These are phyloP conservation scores for Epinephelus moara DNA, from an alignment of 2,113 vertebrate genomes.

Conservation along the genomic window DNA sequence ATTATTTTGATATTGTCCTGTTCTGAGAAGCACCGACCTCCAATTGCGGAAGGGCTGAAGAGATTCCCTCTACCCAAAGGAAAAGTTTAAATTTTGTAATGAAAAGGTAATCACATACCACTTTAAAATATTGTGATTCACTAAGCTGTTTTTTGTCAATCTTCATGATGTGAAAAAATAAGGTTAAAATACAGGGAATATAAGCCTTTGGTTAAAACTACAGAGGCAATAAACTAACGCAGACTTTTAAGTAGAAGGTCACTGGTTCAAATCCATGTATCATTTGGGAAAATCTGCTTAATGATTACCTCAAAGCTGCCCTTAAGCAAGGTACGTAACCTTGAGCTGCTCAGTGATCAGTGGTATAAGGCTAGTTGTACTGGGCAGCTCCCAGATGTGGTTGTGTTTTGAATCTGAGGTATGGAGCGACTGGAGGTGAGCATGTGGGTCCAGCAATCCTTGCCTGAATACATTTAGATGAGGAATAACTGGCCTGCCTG, in stretches of 20 bases:
- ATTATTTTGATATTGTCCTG: no score
- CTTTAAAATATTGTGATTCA: background rate
- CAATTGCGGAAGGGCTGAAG: no score
- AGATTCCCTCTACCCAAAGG: no score
- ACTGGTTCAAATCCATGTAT: slow-evolving; percentile 47
- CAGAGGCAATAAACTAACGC: slow-evolving; percentile 8
- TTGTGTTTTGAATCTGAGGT: slow-evolving; percentile 30
- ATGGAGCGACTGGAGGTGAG: slow-evolving; percentile 32
- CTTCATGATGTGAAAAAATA: background rate
- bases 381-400: slow-evolving; percentile 38
- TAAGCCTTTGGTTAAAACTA: slow-evolving; percentile 20
- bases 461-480: slow-evolving; percentile 53
- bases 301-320: slow-evolving; percentile 62
- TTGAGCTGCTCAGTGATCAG: slow-evolving; percentile 40
- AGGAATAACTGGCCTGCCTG: slow-evolving; percentile 41
- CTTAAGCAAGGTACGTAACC: slow-evolving; percentile 54
- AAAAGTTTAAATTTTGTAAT: background rate
- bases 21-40: no score
- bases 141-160: background rate
- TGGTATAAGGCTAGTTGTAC: slow-evolving; percentile 32
- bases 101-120: background rate
- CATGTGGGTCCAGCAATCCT: slow-evolving; percentile 30
- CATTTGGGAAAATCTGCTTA: slow-evolving; percentile 49
- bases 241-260: slow-evolving; percentile 31
- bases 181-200: slow-evolving; percentile 2